Conservation (phyloP, 2,797 vertebrate species). For the Psittacula echo region DNA sequence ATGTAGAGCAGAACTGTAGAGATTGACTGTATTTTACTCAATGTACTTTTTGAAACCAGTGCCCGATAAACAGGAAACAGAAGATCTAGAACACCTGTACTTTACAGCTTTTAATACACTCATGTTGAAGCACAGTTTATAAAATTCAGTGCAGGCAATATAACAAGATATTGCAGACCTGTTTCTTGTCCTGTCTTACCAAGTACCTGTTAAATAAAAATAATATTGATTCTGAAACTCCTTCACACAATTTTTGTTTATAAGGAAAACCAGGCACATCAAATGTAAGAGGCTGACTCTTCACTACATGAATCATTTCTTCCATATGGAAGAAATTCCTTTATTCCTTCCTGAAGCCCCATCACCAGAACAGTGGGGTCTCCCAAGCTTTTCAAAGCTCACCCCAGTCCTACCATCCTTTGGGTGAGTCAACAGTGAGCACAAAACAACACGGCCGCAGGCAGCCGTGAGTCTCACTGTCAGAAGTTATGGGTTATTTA, state of each 20-base stretch:
- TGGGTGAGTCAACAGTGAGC: accelerated
- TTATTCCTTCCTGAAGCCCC: not conserved
- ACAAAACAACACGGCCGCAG: not conserved
- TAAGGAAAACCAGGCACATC: not conserved
- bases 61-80: not conserved
- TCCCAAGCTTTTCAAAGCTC: not conserved
- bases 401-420: not conserved
- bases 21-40: not conserved
- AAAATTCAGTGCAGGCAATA: not conserved
- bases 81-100: not conserved
- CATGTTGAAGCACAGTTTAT: not conserved
- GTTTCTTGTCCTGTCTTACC: not conserved
- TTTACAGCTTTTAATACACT: not conserved
- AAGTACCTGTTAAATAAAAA: not conserved
- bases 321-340: not conserved
- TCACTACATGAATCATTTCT: not conserved
- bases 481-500: not conserved
- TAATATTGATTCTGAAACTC: not conserved
- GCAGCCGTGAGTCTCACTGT: accelerated
- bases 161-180: not conserved
- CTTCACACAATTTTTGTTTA: not conserved
- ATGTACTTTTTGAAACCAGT: not conserved
- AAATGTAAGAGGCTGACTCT: not conserved
- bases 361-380: not conserved
- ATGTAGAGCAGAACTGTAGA: not conserved